A percentile compares a stretch with the other conserved stretches of the same genome.
Conservation (phyloP, 2,888 invertebrate genomes). For the Drosophila parthenogenetica region DNA sequence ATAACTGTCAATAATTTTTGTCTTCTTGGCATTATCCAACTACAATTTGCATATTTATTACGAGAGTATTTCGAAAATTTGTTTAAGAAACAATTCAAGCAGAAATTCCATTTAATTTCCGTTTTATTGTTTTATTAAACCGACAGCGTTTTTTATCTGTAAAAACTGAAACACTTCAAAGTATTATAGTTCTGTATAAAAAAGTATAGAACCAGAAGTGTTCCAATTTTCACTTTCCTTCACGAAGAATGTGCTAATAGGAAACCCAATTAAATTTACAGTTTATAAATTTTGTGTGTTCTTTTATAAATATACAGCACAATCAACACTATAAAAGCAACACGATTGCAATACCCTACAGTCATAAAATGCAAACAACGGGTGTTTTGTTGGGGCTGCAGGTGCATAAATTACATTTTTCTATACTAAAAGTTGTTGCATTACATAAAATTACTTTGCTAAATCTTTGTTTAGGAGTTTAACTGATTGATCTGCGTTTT, state of each 20-base stretch:
- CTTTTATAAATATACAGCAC: constrained; percentile 34
- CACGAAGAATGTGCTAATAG: constrained; percentile 22
- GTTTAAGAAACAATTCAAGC: neutral
- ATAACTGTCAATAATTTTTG: too few relatives aligned
- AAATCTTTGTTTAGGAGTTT: too few relatives aligned
- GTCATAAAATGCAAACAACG: constrained; percentile 7
- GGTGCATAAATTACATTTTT: too few relatives aligned
- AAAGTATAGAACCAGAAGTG: constrained; percentile 5
- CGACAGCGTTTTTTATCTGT: neutral
- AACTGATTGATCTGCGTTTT: too few relatives aligned
- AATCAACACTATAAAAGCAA: constrained; percentile 10
- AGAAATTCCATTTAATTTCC: constrained; percentile 1
- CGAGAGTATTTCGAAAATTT: neutral
- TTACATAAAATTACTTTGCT: too few relatives aligned
- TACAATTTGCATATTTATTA: too few relatives aligned
- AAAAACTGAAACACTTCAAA: constrained; percentile 16
- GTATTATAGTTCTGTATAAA: constrained; percentile 15
- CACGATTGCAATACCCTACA: constrained; percentile 19
- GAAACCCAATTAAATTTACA: constrained; percentile 30
- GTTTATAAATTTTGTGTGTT: constrained; percentile 22
- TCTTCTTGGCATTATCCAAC: too few relatives aligned
- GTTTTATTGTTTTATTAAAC: neutral
- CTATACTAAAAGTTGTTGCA: too few relatives aligned
- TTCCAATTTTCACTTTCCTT: constrained; percentile 21
- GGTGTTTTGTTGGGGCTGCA: neutral